phyloP scores from a whole-genome alignment of 2,888 invertebrate genomes.

The Calliopum simillimum region DNA sequence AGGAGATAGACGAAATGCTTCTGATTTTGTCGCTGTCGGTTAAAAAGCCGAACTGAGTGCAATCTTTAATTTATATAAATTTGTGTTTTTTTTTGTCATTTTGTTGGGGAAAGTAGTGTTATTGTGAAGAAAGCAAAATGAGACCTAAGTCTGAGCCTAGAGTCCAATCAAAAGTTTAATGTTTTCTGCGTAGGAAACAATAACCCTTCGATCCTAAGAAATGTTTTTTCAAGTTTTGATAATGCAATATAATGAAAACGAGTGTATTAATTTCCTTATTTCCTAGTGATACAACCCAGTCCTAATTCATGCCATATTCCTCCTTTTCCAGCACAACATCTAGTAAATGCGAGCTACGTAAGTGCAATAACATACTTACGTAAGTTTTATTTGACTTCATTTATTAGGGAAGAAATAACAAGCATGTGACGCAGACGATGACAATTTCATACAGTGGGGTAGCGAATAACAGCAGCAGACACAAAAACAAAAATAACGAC shows the following conservation, averaged over 20 bases:
- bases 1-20: background rate
- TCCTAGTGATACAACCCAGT: background rate
- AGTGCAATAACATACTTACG: constrained; percentile 63
- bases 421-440: constrained; percentile 42
- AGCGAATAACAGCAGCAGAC: too few relatives aligned
- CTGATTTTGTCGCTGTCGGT: constrained; percentile 5
- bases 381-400: constrained; percentile 50
- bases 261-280: background rate
- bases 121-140: too few relatives aligned
- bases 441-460: background rate
- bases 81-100: too few relatives aligned
- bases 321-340: too few relatives aligned
- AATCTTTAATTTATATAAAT: too few relatives aligned
- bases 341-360: constrained; percentile 60
- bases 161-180: too few relatives aligned
- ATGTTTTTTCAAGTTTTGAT: too few relatives aligned
- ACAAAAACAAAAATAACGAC: constrained; percentile 48
- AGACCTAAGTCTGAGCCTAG: too few relatives aligned
- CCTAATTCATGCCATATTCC: background rate
- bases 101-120: too few relatives aligned
- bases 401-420: constrained; percentile 46
- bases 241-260: background rate
- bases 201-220: too few relatives aligned
- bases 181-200: too few relatives aligned
- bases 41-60: too few relatives aligned